phyloP scores from a whole-genome alignment of 2,113 vertebrate genomes.

The Trematocara stigmaticum region DNA sequence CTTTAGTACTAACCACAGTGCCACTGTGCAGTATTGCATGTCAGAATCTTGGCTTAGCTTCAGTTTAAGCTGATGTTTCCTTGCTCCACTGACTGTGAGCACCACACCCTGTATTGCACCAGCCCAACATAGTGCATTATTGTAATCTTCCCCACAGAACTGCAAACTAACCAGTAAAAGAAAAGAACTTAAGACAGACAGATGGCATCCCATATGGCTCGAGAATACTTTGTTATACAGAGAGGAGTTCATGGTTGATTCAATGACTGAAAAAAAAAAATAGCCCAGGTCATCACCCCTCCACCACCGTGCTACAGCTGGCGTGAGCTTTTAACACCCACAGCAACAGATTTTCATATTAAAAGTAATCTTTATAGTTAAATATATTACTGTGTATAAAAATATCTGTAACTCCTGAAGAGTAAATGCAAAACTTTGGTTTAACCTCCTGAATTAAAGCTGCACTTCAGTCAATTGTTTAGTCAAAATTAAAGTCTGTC shows the following conservation, averaged over 20 bases:
- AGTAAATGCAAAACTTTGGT: not conserved
- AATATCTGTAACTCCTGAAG: fast-evolving
- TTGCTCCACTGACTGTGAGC: fast-evolving
- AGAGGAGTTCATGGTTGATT: not conserved
- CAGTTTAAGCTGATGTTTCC: not conserved
- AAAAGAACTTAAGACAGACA: not conserved
- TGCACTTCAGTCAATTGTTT: fast-evolving
- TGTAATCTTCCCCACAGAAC: not conserved
- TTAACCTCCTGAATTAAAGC: not conserved
- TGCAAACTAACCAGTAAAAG: not conserved
- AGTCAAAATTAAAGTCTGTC: not conserved
- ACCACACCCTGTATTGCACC: not conserved
- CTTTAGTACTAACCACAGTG: not conserved
- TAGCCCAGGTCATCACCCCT: not conserved
- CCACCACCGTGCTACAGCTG: not conserved
- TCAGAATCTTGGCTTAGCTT: not conserved
- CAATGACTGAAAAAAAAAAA: not conserved
- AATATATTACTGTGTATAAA: not conserved
- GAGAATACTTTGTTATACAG: not conserved
- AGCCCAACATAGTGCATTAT: not conserved
- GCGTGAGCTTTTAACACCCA: not conserved
- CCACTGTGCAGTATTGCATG: not conserved
- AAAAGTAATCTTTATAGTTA: not conserved
- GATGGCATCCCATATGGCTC: not conserved
- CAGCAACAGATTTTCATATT: not conserved